Base-by-base conservation (phyloP, 2,797 vertebrate species). In the Pseudomugil gertrudae region DNA sequence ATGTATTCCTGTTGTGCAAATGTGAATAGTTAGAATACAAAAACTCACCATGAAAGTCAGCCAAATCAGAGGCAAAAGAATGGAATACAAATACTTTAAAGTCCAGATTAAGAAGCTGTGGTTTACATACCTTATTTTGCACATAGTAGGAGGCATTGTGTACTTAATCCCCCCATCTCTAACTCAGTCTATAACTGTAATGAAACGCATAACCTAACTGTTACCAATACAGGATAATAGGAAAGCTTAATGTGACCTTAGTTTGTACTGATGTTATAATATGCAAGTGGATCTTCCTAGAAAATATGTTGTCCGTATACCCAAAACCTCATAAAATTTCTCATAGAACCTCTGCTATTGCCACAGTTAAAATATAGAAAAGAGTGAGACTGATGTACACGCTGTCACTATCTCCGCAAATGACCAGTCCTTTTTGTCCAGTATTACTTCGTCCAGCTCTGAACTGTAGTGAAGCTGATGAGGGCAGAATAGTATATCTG, bases 401-500 rank as follows among this genome's bases (percentile, higher is more conserved):
- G 47, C 29, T 61, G 23, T 51, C 21, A 17, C 17, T 38, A 14
- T 63, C 59, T 63, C 29, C 55, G 38, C 61, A 57, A 52, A 65
- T 47, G 57, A 61, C 15, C n/a, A 3, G 43, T 53, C 53, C 36
- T 21, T 17, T 58, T 59, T 17, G 29, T 8, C 38, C 26, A 79
- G 72, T 75, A 57, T 62, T 48, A 57, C 72, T 79, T 80, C 63
- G 63, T 48, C 17, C 62, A 47, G 76, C 71, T 74, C 57, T 52
- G 76, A 64, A 57, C 80, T 64, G 30, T n/a, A 26, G 54, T 58
- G 66, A 70, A 75, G 88, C 89, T 90, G 86, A 91, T 89, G 84
- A 80, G 77, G 85, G 87, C 82, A 89, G 55, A 88, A 83, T 76
- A 85, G 85, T 83, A 75, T 85, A 86, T 89, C 85, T 83, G 63